Base-by-base conservation (phyloP, 2,888 invertebrate species). In the Epistrophella euchroma region DNA sequence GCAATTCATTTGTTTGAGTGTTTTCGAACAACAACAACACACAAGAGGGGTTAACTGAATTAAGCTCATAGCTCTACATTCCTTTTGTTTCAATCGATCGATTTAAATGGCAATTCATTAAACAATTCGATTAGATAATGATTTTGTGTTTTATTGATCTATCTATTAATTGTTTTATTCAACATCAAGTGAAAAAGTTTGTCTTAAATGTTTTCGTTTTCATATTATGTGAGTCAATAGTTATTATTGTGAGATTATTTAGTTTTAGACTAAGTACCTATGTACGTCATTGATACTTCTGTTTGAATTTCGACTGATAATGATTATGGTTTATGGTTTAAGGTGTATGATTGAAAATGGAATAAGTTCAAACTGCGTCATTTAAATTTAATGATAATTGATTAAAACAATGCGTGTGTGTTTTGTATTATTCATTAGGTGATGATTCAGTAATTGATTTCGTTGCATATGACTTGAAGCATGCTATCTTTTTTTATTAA, bases 51-150 rank as follows among this genome's bases (percentile, higher is more conserved):
- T 25, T 52, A 70, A 71, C 50, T 76, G 56, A 43, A 58, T 64
- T 73, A 28, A 13, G 47, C 28, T 25, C 25, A 10, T 10, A 62
- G 25, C 25, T n/a, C 6, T 43, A 1, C 4, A 2, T 62, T 73
- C 56, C 32, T 47, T n/a, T n/a, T 60, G 40, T 72, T 45, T 70
- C 22, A 76, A 64, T 68, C 85, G 75, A 80, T 80, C 72, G 72
- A 73, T 62, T 72, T 60, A 70, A 73, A 68, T 72, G 55, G 56
- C 40, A 72, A 68, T 76, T 80, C 76, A 85, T 76, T 85, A 68
- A 85, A 35, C n/a, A 28, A 22, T 55, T n/a, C 37, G 81, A 85
- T 85, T 76, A 85, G 85, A 85, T 85, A 81, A 60, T 56, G 55
- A 62, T 52, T 40, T 64, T 28, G 22, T 71, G 56, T 64, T 70